Percentiles rank a stretch among this genome's conserved stretches.
Conservation (phyloP, 2,888 invertebrate species). For the Heterodera filipjevi region DNA sequence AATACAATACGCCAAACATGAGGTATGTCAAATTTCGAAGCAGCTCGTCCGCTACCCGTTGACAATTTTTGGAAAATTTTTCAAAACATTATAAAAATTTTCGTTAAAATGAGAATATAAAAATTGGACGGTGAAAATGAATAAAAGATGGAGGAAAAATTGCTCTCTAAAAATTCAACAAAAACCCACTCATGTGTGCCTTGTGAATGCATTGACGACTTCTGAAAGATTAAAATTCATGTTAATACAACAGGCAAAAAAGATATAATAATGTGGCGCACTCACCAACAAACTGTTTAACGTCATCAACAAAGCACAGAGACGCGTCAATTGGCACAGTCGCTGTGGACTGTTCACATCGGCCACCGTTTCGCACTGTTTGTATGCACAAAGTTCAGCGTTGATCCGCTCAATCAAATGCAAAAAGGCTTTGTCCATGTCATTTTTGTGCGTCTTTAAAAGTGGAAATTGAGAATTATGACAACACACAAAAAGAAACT, state of each 20-base stretch:
- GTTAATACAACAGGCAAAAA: not conserved
- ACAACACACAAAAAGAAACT: not conserved
- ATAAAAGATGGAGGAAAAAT: too few species aligned
- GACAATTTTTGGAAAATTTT: not conserved
- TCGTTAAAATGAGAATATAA: too few species aligned
- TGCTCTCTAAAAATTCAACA: too few species aligned
- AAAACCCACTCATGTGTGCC: conserved; percentile 26
- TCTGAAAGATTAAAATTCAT: not conserved
- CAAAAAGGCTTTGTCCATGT: conserved; percentile 28
- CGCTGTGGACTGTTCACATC: conserved; percentile 11
- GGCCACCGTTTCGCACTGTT: conserved; percentile 8
- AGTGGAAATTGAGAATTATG: not conserved
- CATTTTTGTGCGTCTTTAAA: conserved; percentile 24
- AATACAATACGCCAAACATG: not conserved
- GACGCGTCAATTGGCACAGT: conserved; percentile 28
- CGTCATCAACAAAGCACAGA: conserved; percentile 27
- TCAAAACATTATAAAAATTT: conserved; percentile 16
- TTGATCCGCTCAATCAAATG: conserved; percentile 24
- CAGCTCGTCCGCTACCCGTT: too few species aligned
- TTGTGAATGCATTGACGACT: conserved; percentile 27
- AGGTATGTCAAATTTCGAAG: not conserved
- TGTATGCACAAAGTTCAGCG: conserved; percentile 23
- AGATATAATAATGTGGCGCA: not conserved
- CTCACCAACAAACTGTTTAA: conserved; percentile 30
- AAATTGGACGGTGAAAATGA: too few species aligned